Conservation (phyloP, 2,113 vertebrate species). For the Ictalurus punctatus region DNA sequence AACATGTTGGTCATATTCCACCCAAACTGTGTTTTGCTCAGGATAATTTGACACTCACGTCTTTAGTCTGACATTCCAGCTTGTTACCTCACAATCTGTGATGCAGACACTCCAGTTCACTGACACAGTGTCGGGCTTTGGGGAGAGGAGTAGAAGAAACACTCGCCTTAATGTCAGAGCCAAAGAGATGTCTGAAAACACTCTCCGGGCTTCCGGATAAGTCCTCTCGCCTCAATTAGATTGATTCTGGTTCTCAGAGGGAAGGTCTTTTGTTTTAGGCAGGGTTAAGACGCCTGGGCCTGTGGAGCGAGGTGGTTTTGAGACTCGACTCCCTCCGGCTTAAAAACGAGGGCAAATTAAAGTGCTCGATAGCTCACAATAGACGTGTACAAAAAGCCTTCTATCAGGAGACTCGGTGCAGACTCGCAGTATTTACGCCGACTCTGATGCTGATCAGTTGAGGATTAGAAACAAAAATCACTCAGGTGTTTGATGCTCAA, state of each 20-base stretch:
- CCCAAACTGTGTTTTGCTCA: slow-evolving; percentile 13
- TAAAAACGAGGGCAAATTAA: slow-evolving; percentile 29
- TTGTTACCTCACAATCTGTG: slow-evolving; percentile 45
- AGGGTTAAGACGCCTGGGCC: slow-evolving; percentile 41
- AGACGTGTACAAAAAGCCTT: slow-evolving; percentile 18
- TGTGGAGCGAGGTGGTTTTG: slow-evolving; percentile 39
- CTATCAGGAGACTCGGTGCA: background rate
- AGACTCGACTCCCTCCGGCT: slow-evolving; percentile 15
- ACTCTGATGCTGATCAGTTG: slow-evolving; percentile 7
- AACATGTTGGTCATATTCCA: background rate
- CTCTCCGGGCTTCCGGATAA: slow-evolving; percentile 37
- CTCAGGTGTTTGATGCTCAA: background rate
- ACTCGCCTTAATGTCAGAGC: slow-evolving; percentile 39
- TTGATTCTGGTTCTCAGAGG: slow-evolving; percentile 40
- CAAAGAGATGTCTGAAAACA: slow-evolving; percentile 30
- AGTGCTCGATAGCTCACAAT: slow-evolving; percentile 22
- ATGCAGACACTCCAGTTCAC: slow-evolving; percentile 39
- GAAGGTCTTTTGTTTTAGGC: slow-evolving; percentile 45
- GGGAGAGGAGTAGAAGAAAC: slow-evolving; percentile 40
- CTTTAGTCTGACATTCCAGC: slow-evolving; percentile 21
- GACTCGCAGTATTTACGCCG: background rate
- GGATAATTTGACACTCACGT: slow-evolving; percentile 43
- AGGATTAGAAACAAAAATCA: background rate
- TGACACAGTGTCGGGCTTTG: slow-evolving; percentile 45
- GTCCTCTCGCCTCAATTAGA: slow-evolving; percentile 53